phyloP scores from a whole-genome alignment of 2,888 invertebrate species.

The Chironomus riparius region DNA sequence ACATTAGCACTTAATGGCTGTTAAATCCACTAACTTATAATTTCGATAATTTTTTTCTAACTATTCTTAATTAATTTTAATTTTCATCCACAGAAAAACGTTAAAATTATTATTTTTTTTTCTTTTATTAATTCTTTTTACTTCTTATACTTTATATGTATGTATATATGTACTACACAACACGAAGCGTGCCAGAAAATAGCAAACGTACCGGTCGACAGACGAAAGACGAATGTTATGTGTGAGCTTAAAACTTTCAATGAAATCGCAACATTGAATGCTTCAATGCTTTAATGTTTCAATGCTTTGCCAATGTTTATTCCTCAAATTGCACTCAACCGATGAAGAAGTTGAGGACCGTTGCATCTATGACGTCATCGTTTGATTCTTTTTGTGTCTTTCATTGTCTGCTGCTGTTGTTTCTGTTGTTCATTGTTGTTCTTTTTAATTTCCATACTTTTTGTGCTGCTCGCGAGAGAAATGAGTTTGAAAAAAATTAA shows the following conservation, averaged over 20 bases:
- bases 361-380: background rate
- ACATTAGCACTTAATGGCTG: too few relatives aligned
- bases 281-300: background rate
- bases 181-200: background rate
- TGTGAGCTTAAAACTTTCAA: background rate
- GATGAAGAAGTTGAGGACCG: too few relatives aligned
- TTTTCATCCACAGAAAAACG: background rate
- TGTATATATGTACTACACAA: background rate
- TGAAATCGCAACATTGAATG: background rate
- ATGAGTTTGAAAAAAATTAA: too few relatives aligned
- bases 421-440: background rate
- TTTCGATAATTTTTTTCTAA: background rate
- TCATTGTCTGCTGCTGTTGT: background rate
- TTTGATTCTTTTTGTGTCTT: background rate
- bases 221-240: background rate
- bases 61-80: background rate
- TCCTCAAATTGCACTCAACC: too few relatives aligned
- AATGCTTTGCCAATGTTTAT: too few relatives aligned
- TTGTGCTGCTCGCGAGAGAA: background rate
- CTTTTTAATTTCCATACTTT: background rate
- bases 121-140: too few relatives aligned
- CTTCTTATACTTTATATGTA: background rate
- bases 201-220: background rate
- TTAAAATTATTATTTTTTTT: background rate
- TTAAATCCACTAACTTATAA: background rate